phyloP scores from a whole-genome alignment of 2,888 invertebrate species.

The Chaetogeoica ovagalla region DNA sequence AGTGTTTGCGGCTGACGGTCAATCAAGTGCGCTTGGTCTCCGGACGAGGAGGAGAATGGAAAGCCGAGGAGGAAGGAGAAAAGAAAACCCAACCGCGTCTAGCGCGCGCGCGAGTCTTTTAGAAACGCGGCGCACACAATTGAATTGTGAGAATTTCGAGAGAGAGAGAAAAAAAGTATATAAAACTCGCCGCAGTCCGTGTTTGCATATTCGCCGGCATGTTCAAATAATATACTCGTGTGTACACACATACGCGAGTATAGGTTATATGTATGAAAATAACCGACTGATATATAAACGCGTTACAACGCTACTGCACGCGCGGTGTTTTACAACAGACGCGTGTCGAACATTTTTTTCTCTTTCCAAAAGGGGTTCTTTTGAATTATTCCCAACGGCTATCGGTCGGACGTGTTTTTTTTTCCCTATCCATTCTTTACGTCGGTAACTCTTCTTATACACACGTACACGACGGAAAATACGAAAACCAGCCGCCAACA shows the following conservation, averaged over 20 bases:
- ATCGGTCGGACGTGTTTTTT: constrained; percentile 28
- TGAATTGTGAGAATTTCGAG: constrained; percentile 39
- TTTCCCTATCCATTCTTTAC: not conserved
- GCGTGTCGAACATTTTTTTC: constrained; percentile 22
- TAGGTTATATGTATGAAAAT: not conserved
- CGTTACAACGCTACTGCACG: not conserved
- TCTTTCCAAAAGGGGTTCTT: constrained; percentile 25
- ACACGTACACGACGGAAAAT: not conserved
- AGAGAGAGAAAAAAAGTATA: not conserved
- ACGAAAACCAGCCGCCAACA: too few relatives aligned
- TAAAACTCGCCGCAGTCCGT: constrained; percentile 3
- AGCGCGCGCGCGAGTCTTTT: not conserved
- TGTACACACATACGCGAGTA: not conserved
- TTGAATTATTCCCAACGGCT: constrained; percentile 52
- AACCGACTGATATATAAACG: not conserved
- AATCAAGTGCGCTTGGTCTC: constrained; percentile 32
- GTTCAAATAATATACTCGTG: constrained; percentile 13
- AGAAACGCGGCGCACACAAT: constrained; percentile 14
- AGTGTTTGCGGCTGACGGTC: constrained; percentile 52
- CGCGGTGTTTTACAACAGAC: not conserved
- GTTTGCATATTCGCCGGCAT: constrained; percentile 41
- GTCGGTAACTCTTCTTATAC: not conserved
- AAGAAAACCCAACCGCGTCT: not conserved
- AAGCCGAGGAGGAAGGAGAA: too few relatives aligned
- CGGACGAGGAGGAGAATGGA: not conserved